Percentiles rank a stretch among this genome's conserved stretches.
phyloP scores from a whole-genome alignment of 1,140 invertebrate genomes.

The Phortica variegata region DNA sequence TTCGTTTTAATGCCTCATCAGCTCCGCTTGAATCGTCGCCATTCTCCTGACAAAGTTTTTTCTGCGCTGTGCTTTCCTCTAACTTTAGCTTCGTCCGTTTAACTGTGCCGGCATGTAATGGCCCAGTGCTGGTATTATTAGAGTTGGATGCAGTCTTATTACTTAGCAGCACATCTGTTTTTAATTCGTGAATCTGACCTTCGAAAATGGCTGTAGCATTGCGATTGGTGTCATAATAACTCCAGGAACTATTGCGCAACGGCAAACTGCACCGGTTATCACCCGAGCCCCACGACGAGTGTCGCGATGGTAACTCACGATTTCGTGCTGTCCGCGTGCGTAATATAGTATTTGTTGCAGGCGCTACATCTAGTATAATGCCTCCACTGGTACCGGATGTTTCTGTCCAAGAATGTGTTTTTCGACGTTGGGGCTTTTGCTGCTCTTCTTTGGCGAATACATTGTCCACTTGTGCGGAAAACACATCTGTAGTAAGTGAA shows the following conservation, averaged over 20 bases:
- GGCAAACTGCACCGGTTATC: constrained; percentile 66
- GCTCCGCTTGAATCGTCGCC: constrained; percentile 29
- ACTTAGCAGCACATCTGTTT: constrained; percentile 26
- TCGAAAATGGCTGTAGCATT: constrained; percentile 49
- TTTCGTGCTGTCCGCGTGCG: constrained; percentile 46
- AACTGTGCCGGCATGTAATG: constrained; percentile 67
- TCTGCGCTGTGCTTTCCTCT: constrained; percentile 63
- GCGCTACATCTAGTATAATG: constrained; percentile 58
- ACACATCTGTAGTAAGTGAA: constrained; percentile 61
- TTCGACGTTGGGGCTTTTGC: constrained; percentile 39
- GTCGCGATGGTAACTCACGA: constrained; percentile 67
- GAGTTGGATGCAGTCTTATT: constrained; percentile 32
- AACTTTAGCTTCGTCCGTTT: constrained; percentile 73
- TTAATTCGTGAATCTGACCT: constrained; percentile 51
- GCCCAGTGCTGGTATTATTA: constrained; percentile 54
- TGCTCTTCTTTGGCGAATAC: constrained; percentile 70
- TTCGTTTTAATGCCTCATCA: constrained; percentile 10
- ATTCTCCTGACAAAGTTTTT: constrained; percentile 60
- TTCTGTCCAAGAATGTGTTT: constrained; percentile 52
- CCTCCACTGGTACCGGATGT: constrained; percentile 55
- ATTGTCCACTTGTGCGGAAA: constrained; percentile 70
- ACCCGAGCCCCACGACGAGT: constrained; percentile 80
- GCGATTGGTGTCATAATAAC: constrained; percentile 68
- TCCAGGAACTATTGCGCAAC: constrained; percentile 73
- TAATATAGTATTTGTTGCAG: constrained; percentile 18